Evolutionary conservation across 2,888 invertebrate genomes (phyloP), one percentile per base, ranked within the genome.

Genomic region (Temnothorax ravouxi): DNA sequence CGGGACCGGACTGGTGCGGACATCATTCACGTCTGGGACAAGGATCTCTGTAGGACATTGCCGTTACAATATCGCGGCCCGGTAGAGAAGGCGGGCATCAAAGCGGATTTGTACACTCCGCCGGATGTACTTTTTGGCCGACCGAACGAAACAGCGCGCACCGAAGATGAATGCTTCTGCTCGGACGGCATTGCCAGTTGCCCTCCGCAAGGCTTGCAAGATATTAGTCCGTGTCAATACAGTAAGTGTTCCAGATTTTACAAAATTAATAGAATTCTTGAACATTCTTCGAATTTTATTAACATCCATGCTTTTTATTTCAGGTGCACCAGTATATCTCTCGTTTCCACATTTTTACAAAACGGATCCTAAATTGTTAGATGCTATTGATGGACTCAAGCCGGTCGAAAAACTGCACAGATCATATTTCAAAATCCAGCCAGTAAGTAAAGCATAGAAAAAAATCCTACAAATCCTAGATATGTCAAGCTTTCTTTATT

Each of bases 341-440:
- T 99, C 98, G 0, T 98, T 97, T 94, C 98, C 98, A 0, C 99
- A 99, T 93, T 99, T 98, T 95, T 97, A 97, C 94, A 97, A 98
- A 87, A 97, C 98, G 0, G 97, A 98, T 92, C 97, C 97, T 0
- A 95, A 95, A 18, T 95, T 98, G 0, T 93, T 97, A 21, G 95
- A 96, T 0, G 96, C 96, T 0, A 96, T 98, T 18, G 97, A 97
- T 74, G 98, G 98, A 2, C 95, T 98, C 11, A 95, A 96, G 3
- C 98, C 98, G 0, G 95, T 96, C 13, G 95, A 96, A 90, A 96
- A 97, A 75, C 95, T 96, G 81, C 98, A 98, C 92, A 96, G 96
- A 91, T 97, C 97, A 0, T 98, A 97, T 93, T 97, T 98, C 92
- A 97, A 97, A 96, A 97, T 98, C 92, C 98, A 98, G 95, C 97